A percentile compares a stretch with the other conserved stretches of the same genome.
Evolutionary conservation across 2,888 invertebrate species (phyloP).

Genomic region (Uloborus plumipes): DNA sequence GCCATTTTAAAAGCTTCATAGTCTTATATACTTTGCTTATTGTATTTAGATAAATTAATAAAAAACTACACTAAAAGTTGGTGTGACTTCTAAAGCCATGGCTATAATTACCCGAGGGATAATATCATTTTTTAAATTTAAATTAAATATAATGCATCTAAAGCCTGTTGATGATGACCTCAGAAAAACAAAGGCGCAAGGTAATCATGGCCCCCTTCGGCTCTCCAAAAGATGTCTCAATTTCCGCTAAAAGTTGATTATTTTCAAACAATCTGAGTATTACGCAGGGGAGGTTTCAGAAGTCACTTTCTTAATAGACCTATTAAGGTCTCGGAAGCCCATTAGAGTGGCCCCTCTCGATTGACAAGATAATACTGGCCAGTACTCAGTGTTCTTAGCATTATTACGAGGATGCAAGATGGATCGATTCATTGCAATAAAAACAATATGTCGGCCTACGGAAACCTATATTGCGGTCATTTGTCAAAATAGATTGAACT

Average conservation of each 20-base stretch:
- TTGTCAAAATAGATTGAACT: conserved; percentile 53
- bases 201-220: conserved; percentile 3
- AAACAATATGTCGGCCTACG: conserved; percentile 50
- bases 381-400: conserved; percentile 50
- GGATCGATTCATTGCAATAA: conserved; percentile 34
- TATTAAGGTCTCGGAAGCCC: conserved; percentile 58
- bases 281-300: conserved; percentile 25
- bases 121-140: too few species aligned
- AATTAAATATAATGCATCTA: too few species aligned
- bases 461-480: conserved; percentile 55
- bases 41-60: too few species aligned
- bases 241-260: conserved; percentile 55
- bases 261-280: conserved; percentile 50
- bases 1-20: too few species aligned
- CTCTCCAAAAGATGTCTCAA: conserved; percentile 37
- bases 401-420: conserved; percentile 44
- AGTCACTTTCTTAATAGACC: conserved; percentile 48
- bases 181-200: too few species aligned
- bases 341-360: conserved; percentile 45
- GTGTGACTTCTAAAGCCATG: too few species aligned
- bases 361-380: conserved; percentile 56
- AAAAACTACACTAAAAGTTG: too few species aligned
- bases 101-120: too few species aligned
- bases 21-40: too few species aligned
- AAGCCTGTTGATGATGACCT: too few species aligned